Conservation (phyloP, 2,113 vertebrate species). For the Seriola aureovittata region DNA sequence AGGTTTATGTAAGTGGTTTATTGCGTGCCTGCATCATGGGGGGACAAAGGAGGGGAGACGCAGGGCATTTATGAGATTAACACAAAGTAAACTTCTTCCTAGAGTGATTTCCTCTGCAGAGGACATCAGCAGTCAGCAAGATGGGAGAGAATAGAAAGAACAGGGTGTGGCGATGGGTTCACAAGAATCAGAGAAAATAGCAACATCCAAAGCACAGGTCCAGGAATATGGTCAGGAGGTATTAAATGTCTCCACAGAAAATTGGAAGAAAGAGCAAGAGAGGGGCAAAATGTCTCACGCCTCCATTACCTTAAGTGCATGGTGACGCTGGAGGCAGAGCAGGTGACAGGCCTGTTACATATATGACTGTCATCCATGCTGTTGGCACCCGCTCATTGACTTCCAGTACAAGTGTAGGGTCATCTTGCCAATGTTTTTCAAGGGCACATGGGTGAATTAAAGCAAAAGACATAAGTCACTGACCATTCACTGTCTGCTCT, state of each 20-base stretch:
- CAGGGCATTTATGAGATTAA: constrained; percentile 84
- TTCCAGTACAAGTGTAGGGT: constrained; percentile 47
- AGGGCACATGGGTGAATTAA: constrained; percentile 45
- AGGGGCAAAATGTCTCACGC: constrained; percentile 34
- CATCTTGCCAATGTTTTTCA: constrained; percentile 41
- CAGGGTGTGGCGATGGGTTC: constrained; percentile 28
- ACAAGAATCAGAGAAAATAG: constrained; percentile 40
- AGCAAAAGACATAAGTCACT: constrained; percentile 20
- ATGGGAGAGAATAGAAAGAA: constrained; percentile 38
- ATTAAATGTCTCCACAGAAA: constrained; percentile 52
- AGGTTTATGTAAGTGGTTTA: constrained; percentile 86
- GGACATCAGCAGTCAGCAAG: constrained; percentile 63
- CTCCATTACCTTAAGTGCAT: constrained; percentile 72
- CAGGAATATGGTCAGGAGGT: constrained; percentile 18
- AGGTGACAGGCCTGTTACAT: constrained; percentile 58
- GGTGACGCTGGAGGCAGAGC: constrained; percentile 38
- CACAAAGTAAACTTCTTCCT: constrained; percentile 81
- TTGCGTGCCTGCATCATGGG: constrained; percentile 75
- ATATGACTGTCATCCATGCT: constrained; percentile 46
- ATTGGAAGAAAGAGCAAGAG: constrained; percentile 39
- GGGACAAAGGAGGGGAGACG: constrained; percentile 49
- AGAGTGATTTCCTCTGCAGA: constrained; percentile 70
- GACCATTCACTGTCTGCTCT: not conserved
- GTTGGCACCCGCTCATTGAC: constrained; percentile 51
- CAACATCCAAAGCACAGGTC: not conserved